Percentiles rank a stretch among this genome's conserved stretches.
phyloP scores from a whole-genome alignment of 1,140 invertebrate species.

The Oscheius sp. region DNA sequence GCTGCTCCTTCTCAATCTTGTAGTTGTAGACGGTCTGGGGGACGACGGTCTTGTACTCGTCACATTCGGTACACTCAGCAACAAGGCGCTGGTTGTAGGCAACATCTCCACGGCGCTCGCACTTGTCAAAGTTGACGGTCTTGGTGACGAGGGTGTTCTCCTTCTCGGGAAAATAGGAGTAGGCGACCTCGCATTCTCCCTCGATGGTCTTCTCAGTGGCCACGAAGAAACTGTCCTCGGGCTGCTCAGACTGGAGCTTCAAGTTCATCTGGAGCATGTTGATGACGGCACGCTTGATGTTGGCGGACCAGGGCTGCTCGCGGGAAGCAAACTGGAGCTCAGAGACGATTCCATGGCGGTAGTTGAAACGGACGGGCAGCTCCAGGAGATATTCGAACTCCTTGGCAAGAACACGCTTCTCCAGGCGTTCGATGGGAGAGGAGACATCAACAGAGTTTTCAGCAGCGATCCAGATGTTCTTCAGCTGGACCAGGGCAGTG shows the following conservation, averaged over 20 bases:
- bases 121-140: constrained; percentile 53
- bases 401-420: constrained; percentile 1
- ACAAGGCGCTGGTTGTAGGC: constrained; percentile 40
- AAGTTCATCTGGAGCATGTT: constrained; percentile 57
- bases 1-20: constrained; percentile 21
- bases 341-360: constrained; percentile 22
- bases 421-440: neutral
- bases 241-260: neutral
- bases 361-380: constrained; percentile 21
- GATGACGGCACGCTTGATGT: constrained; percentile 59
- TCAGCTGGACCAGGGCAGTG: neutral
- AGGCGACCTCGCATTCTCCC: constrained; percentile 45
- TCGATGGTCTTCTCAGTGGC: constrained; percentile 46
- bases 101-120: constrained; percentile 45
- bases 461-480: constrained; percentile 8
- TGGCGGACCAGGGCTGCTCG: constrained; percentile 56
- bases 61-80: constrained; percentile 12
- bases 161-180: constrained; percentile 34
- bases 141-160: constrained; percentile 47
- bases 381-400: constrained; percentile 17
- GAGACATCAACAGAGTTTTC: neutral
- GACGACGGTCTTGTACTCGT: constrained; percentile 1
- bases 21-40: constrained; percentile 24
- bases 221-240: constrained; percentile 7
- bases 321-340: constrained; percentile 35